These are phyloP conservation scores for Lethocerus indicus DNA, from an alignment of 1,140 invertebrate species.

Conservation along the genomic window DNA sequence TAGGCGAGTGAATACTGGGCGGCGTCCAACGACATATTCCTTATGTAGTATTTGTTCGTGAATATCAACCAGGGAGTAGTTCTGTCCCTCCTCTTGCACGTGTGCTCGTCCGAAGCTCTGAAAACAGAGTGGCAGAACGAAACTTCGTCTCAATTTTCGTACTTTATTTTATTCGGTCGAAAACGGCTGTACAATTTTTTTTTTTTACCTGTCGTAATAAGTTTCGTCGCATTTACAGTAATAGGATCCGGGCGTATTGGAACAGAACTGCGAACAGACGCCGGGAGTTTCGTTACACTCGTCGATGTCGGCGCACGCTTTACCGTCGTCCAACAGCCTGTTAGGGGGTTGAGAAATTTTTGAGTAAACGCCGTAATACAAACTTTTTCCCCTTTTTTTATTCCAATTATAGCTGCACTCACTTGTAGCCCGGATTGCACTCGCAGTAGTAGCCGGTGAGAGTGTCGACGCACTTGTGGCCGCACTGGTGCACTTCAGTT, in stretches of 20 bases:
- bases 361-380: not conserved
- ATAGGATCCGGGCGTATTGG: conserved; percentile 87
- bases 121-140: not conserved
- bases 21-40: conserved; percentile 87
- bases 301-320: conserved; percentile 83
- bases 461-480: conserved; percentile 88
- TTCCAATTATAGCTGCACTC: no score
- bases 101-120: conserved; percentile 50
- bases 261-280: conserved; percentile 86
- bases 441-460: conserved; percentile 84
- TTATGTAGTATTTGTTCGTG: conserved; percentile 94
- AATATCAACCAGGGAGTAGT: conserved; percentile 85
- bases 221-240: conserved; percentile 92
- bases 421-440: conserved; percentile 86
- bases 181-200: no score
- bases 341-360: conserved; percentile 3
- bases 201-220: conserved; percentile 64
- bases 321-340: conserved; percentile 58
- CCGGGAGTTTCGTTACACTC: conserved; percentile 83
- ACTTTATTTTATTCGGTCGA: no score
- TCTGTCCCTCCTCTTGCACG: conserved; percentile 74
- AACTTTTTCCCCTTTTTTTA: no score
- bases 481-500: conserved; percentile 82
- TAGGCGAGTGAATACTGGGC: conserved; percentile 71
- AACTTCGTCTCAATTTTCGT: no score